Evolutionary conservation across 1,140 invertebrate species (phyloP).

Genomic region (Charaxes varanes): DNA sequence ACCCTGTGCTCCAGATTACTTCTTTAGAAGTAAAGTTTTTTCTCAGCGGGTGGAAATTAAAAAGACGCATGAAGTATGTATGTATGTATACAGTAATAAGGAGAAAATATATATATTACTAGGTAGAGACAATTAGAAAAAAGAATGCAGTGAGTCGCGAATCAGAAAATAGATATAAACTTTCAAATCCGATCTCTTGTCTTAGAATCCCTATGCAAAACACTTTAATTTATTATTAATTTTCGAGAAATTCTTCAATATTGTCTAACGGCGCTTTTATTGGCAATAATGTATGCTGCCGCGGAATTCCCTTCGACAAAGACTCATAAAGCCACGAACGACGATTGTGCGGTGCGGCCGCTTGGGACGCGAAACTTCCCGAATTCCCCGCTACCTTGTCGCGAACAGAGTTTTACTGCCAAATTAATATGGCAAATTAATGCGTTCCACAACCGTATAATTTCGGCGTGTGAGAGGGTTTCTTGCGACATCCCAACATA

Average conservation of each 20-base stretch:
- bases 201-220: too few relatives aligned
- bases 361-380: slow-evolving; percentile 58
- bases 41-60: too few relatives aligned
- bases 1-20: too few relatives aligned
- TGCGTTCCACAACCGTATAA: slow-evolving; percentile 67
- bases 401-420: slow-evolving; percentile 73
- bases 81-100: too few relatives aligned
- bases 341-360: slow-evolving; percentile 59
- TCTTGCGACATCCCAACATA: slow-evolving; percentile 55
- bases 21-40: too few relatives aligned
- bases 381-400: slow-evolving; percentile 60
- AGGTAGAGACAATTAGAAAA: too few relatives aligned
- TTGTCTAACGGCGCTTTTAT: slow-evolving; percentile 34
- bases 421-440: slow-evolving; percentile 77
- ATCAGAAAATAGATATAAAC: too few relatives aligned
- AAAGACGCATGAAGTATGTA: too few relatives aligned
- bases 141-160: too few relatives aligned
- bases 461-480: slow-evolving; percentile 57
- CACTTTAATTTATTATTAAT: slow-evolving; percentile 23
- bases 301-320: slow-evolving; percentile 49
- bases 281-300: slow-evolving; percentile 40
- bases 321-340: slow-evolving; percentile 49
- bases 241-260: slow-evolving; percentile 8
- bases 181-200: too few relatives aligned
- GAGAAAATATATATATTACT: too few relatives aligned